Base-by-base conservation (phyloP, 2,888 invertebrate species). In the Asteroscopus sphinx region DNA sequence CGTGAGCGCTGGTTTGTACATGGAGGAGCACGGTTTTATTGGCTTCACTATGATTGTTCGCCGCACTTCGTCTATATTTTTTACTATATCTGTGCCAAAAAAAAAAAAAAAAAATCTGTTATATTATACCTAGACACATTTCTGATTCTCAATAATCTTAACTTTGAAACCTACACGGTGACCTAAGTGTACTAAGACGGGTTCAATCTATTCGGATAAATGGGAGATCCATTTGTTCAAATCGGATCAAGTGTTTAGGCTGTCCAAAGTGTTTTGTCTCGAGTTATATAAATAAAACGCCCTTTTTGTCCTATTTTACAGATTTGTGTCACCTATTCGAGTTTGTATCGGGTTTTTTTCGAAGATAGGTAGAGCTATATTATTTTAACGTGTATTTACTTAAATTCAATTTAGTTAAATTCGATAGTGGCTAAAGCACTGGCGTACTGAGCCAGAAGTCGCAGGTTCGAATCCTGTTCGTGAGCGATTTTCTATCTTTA, bases 151-250 rank as follows among this genome's bases (percentile, higher is more conserved):
- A 44, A 44, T 65, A 47, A 35, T 51, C 33, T 48, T 15, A 42
- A 56, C 46, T 44, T 70, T 65, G 21, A 46, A 47, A 51, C 66
- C 56, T 47, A 58, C 46, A 17, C 35, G 48, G n/a, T 75, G 68
- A 60, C 63, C 63, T 59, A 52, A 6, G 47, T 49, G 57, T 40
- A 32, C 48, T 60, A 46, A 75, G 56, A 57, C 52, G 59, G 40
- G 55, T 72, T 59, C 72, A 72, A 75, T 72, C 63, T 75, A 68
- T 76, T 61, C 54, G 45, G 36, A 68, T 73, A 73, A 75, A 73
- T 72, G 58, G 64, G 16, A 32, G 36, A 58, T 53, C 68, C 60
- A 72, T 76, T 76, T 72, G 64, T 61, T 40, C 47, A 58, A 73
- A 73, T 64, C 73, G 64, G 54, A 68, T 73, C 64, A 58, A 76